A percentile compares a stretch with the other conserved stretches of the same genome.
phyloP scores from a whole-genome alignment of 2,113 vertebrate species.

The Takifugu flavidus region DNA sequence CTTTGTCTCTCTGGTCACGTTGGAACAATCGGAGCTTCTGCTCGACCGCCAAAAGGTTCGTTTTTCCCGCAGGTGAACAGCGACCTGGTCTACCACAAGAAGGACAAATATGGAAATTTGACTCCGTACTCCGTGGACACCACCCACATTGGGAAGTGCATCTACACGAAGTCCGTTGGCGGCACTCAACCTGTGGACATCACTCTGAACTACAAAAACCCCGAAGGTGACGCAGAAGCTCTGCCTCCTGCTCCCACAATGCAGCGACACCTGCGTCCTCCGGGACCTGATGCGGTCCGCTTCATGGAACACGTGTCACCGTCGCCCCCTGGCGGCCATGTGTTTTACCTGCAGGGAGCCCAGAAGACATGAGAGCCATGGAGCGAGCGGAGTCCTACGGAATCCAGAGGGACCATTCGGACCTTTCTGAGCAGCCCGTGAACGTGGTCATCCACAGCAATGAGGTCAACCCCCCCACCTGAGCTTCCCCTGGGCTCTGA shows the following conservation, averaged over 20 bases:
- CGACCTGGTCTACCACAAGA: constrained; percentile 75
- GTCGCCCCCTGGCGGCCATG: background rate
- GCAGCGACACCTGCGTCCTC: too few relatives aligned
- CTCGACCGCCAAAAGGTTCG: background rate
- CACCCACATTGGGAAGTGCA: constrained; percentile 68
- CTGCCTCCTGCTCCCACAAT: too few relatives aligned
- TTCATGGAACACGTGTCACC: background rate
- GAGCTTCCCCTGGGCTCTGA: background rate
- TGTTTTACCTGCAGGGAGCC: constrained; percentile 65
- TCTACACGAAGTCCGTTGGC: constrained; percentile 81
- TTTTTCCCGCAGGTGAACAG: constrained; percentile 81
- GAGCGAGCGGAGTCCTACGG: constrained; percentile 77
- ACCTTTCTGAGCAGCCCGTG: constrained; percentile 21
- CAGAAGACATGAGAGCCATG: constrained; percentile 70
- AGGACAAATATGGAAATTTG: constrained; percentile 68
- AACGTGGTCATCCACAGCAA: constrained; percentile 54
- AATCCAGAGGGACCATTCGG: constrained; percentile 47
- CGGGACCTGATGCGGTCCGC: too few relatives aligned
- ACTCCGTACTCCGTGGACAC: constrained; percentile 67
- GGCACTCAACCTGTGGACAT: constrained; percentile 59
- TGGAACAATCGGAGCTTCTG: too few relatives aligned
- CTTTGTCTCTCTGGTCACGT: too few relatives aligned
- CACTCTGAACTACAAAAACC: constrained; percentile 83
- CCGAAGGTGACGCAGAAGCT: constrained; percentile 20
- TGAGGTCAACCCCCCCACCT: constrained; percentile 2